phyloP scores from a whole-genome alignment of 2,113 vertebrate genomes.

The Alethe diademata region DNA sequence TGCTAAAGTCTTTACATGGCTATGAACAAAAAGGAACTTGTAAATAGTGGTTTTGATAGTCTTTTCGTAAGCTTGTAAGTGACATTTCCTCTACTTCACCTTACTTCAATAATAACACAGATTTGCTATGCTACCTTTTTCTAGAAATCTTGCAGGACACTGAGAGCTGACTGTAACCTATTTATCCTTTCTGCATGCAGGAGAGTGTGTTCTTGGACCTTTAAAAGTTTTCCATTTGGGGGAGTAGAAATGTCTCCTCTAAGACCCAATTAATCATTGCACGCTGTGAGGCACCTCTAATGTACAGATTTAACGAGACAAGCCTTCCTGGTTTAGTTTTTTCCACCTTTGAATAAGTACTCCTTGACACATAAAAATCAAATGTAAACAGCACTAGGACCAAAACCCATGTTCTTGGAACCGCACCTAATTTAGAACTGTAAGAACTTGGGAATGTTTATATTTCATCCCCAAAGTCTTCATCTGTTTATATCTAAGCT shows the following conservation, averaged over 20 bases:
- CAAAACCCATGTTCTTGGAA: constrained; percentile 50
- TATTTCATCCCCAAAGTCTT: constrained; percentile 67
- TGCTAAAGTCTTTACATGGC: constrained; percentile 7
- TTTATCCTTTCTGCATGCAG: constrained; percentile 9
- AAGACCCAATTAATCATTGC: constrained; percentile 61
- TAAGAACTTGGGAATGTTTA: constrained; percentile 70
- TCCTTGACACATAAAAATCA: constrained; percentile 65
- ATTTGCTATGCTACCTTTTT: neutral
- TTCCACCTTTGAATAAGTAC: constrained; percentile 68
- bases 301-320: constrained; percentile 62
- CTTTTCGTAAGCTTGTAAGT: constrained; percentile 14
- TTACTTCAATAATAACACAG: neutral
- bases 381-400: constrained; percentile 59
- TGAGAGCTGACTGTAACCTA: neutral
- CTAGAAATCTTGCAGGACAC: constrained; percentile 5
- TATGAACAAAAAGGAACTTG: neutral
- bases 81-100: constrained; percentile 16
- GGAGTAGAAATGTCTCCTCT: constrained; percentile 46
- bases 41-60: constrained; percentile 9
- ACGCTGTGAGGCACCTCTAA: constrained; percentile 59
- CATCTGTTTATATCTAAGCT: constrained; percentile 72
- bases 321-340: constrained; percentile 61
- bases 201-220: neutral
- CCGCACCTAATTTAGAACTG: constrained; percentile 58
- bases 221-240: constrained; percentile 40